phyloP scores from a whole-genome alignment of 2,797 vertebrate genomes.

The Myiotriccus ornatus region DNA sequence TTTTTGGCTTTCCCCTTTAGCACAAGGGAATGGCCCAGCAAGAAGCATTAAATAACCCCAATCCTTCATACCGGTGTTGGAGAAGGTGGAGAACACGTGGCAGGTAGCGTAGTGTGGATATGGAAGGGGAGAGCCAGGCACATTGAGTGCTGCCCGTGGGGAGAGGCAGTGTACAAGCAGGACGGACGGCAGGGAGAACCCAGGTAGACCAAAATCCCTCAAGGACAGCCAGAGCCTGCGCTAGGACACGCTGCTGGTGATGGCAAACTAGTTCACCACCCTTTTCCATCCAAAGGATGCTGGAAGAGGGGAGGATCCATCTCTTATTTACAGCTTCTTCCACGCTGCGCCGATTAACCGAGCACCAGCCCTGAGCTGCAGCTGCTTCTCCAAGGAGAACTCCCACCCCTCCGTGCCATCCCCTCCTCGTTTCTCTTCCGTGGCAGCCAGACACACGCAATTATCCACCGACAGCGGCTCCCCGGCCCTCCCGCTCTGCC shows the following conservation, averaged over 20 bases:
- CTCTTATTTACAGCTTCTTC: not conserved
- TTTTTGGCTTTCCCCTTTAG: not conserved
- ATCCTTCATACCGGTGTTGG: rapidly evolving
- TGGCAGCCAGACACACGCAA: not conserved
- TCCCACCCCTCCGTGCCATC: not conserved
- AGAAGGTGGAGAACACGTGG: rapidly evolving
- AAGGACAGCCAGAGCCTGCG: not conserved
- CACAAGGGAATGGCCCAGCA: not conserved
- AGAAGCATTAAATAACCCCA: not conserved
- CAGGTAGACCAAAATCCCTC: not conserved
- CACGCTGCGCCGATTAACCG: not conserved
- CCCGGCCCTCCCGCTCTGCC: not conserved
- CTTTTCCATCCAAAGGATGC: not conserved
- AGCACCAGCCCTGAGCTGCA: not conserved
- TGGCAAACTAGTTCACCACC: rapidly evolving
- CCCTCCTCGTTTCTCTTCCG: not conserved
- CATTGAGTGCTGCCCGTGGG: rapidly evolving
- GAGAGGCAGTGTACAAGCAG: rapidly evolving
- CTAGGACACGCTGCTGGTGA: not conserved
- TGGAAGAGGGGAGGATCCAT: not conserved
- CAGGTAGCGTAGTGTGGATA: rapidly evolving
- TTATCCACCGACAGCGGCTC: not conserved
- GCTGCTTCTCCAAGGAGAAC: slow-evolving; percentile 3
- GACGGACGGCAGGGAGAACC: not conserved
- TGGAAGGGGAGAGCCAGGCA: rapidly evolving